These are phyloP conservation scores for Bubo scandiacus DNA, from an alignment of 2,113 vertebrate genomes.

Conservation along the genomic window DNA sequence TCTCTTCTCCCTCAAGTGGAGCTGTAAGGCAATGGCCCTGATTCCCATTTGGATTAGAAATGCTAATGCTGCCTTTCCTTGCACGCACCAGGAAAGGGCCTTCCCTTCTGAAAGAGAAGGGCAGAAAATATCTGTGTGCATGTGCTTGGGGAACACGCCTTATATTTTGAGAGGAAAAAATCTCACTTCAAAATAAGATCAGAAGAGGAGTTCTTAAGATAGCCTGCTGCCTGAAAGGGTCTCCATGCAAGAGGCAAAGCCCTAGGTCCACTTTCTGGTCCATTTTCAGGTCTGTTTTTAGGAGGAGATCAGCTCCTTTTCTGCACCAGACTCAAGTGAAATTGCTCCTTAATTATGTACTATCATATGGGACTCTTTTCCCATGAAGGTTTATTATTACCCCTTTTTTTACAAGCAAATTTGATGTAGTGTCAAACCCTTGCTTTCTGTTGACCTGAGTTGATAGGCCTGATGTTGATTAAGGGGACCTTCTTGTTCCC, in stretches of 20 bases:
- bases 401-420: not conserved
- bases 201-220: not conserved
- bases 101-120: not conserved
- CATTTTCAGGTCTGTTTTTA: not conserved
- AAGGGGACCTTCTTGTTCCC: not conserved
- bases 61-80: not conserved
- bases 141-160: rapidly evolving
- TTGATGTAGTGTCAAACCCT: not conserved
- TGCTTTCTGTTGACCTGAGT: not conserved
- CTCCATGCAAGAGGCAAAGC: not conserved
- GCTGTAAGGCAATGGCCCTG: not conserved
- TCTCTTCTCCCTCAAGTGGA: not conserved
- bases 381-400: not conserved
- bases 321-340: not conserved
- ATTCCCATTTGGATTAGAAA: not conserved
- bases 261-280: not conserved
- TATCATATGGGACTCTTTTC: not conserved
- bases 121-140: rapidly evolving
- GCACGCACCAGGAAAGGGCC: not conserved
- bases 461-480: not conserved
- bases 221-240: not conserved
- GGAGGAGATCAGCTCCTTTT: not conserved
- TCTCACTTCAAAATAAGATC: not conserved
- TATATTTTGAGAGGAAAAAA: not conserved
- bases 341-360: not conserved